Evolutionary conservation across 92 coral and sea anemone genomes (phyloP).

Genomic region (Siderastrea siderea): DNA sequence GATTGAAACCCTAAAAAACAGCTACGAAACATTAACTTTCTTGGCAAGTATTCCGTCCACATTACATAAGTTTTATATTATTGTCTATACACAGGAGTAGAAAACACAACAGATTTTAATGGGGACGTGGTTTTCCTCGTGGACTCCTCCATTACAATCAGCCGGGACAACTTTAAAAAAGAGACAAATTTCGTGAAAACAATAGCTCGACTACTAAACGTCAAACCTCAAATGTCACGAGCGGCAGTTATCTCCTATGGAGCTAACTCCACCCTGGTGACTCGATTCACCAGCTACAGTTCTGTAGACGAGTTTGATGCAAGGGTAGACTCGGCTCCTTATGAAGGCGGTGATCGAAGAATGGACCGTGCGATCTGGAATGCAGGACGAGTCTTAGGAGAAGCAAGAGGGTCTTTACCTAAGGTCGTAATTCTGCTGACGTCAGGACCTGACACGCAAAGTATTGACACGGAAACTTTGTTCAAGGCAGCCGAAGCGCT

Average conservation of each 20-base stretch:
- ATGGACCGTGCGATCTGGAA: slow-evolving; percentile 77
- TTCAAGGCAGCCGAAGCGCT: too few species aligned
- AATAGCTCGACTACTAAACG: slow-evolving; percentile 69
- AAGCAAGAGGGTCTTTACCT: slow-evolving; percentile 72
- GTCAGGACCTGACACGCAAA: slow-evolving; percentile 15
- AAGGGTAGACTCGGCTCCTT: slow-evolving; percentile 65
- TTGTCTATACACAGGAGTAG: too few species aligned
- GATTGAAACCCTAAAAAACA: too few species aligned
- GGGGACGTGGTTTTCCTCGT: slow-evolving; percentile 78
- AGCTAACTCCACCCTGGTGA: slow-evolving; percentile 47
- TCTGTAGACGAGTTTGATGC: slow-evolving; percentile 51
- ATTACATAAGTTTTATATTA: too few species aligned
- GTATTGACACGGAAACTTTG: too few species aligned
- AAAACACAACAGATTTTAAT: slow-evolving; percentile 12
- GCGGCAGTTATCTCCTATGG: slow-evolving; percentile 83
- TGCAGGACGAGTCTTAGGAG: slow-evolving; percentile 55
- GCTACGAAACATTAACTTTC: too few species aligned
- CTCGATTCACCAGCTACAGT: slow-evolving; percentile 63
- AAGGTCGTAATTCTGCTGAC: slow-evolving; percentile 76
- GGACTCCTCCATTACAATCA: slow-evolving; percentile 77
- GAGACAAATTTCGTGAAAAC: slow-evolving; percentile 70
- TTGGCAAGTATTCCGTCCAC: too few species aligned
- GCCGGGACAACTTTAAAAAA: slow-evolving; percentile 37
- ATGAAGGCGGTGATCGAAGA: slow-evolving; percentile 72
- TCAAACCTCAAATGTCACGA: slow-evolving; percentile 74